These are phyloP conservation scores for Nomada goodeniana DNA, from an alignment of 2,888 invertebrate species.

Conservation along the genomic window DNA sequence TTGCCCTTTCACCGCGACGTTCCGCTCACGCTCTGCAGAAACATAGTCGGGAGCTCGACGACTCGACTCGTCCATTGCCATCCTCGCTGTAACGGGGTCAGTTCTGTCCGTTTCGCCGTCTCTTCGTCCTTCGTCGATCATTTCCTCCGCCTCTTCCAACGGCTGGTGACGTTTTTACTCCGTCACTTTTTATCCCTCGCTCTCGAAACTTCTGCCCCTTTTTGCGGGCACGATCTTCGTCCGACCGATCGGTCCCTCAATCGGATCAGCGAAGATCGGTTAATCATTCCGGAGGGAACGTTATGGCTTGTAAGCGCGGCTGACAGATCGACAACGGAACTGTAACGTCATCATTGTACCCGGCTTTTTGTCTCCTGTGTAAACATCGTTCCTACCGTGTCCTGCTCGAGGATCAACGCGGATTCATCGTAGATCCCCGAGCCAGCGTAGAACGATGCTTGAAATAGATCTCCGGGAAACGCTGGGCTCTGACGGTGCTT, in stretches of 20 bases:
- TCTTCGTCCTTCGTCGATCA: constrained; percentile 32
- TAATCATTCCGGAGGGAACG: constrained; percentile 67
- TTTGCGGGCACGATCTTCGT: constrained; percentile 44
- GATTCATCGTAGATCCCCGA: constrained; percentile 26
- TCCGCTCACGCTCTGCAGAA: constrained; percentile 49
- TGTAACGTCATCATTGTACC: constrained; percentile 73
- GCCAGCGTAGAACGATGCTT: constrained; percentile 21
- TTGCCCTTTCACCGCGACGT: constrained; percentile 49
- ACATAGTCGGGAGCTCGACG: constrained; percentile 59
- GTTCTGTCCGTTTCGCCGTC: constrained; percentile 23
- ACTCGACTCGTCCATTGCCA: constrained; percentile 56
- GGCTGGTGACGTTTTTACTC: constrained; percentile 24
- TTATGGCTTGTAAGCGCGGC: constrained; percentile 63
- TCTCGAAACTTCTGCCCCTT: constrained; percentile 32
- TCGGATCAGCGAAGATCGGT: constrained; percentile 65
- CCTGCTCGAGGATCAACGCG: constrained; percentile 46
- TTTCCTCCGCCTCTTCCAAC: constrained; percentile 13
- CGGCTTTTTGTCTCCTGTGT: constrained; percentile 67
- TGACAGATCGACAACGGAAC: constrained; percentile 70
- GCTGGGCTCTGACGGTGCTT: constrained; percentile 17
- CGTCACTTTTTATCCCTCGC: constrained; percentile 8
- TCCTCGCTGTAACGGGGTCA: constrained; percentile 29
- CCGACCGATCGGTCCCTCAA: constrained; percentile 55
- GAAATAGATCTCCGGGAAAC: constrained; percentile 12
- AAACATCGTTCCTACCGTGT: constrained; percentile 55